Conservation (phyloP, 2,797 vertebrate species). For the Gobionotothen gibberifrons region DNA sequence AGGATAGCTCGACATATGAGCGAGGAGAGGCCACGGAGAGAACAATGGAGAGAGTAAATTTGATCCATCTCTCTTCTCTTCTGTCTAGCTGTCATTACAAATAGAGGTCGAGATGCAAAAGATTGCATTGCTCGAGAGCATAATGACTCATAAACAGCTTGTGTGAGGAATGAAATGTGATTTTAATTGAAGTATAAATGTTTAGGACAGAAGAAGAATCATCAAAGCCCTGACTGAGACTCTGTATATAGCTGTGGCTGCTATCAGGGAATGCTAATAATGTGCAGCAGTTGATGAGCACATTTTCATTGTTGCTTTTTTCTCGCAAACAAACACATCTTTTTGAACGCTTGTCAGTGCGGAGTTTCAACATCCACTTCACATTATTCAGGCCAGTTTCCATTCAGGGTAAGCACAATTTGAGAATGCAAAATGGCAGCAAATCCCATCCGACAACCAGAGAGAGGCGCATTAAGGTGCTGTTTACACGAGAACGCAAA, state of each 20-base stretch:
- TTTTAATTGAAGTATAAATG: slow-evolving; percentile 81
- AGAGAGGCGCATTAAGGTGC: slow-evolving; percentile 3
- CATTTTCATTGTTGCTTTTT: slow-evolving; percentile 65
- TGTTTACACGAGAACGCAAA: too few species aligned
- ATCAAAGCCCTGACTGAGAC: slow-evolving; percentile 67
- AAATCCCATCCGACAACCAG: slow-evolving; percentile 19
- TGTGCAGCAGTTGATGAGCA: slow-evolving; percentile 64
- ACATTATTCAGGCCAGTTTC: slow-evolving; percentile 57
- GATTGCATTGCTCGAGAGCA: slow-evolving; percentile 46
- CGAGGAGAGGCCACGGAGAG: slow-evolving; percentile 61
- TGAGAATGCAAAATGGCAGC: slow-evolving; percentile 45
- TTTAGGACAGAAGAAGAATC: slow-evolving; percentile 66
- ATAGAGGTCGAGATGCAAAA: slow-evolving; percentile 65
- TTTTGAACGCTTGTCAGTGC: slow-evolving; percentile 55
- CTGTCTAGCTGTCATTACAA: slow-evolving; percentile 80
- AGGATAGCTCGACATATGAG: slow-evolving; percentile 65
- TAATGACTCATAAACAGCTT: slow-evolving; percentile 68
- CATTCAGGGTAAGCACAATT: slow-evolving; percentile 14
- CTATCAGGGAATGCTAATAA: slow-evolving; percentile 72
- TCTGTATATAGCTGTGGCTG: slow-evolving; percentile 60
- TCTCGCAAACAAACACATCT: slow-evolving; percentile 70
- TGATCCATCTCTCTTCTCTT: slow-evolving; percentile 76
- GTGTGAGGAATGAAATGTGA: slow-evolving; percentile 77
- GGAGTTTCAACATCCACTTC: slow-evolving; percentile 64
- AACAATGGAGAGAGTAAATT: slow-evolving; percentile 85